Evolutionary conservation across 2,797 vertebrate species (phyloP), one percentile per base, ranked within the genome.

Genomic region (Liparis tanakae): DNA sequence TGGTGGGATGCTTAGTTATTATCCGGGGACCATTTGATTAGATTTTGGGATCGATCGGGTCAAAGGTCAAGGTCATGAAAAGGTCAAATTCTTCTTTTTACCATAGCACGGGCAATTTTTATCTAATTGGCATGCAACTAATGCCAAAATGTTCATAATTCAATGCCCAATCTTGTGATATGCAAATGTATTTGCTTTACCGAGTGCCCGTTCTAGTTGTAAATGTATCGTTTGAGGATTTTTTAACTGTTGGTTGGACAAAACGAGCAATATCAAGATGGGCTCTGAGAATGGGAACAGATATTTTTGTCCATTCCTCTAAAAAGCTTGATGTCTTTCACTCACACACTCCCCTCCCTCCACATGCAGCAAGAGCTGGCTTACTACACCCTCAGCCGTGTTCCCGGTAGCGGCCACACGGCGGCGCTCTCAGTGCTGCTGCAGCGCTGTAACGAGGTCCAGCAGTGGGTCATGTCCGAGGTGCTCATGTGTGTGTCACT

Each of bases 401-500:
- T 95, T 82, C 95, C 96, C n/a, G 95, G 90, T 6, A 90, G 93
- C 2, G 94, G 95, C 84, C 96, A 96, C 87, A 96, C 96, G 0
- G 95, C 93, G 56, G 97, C 97, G 80, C 96, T 99, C 74, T 97
- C 96, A 30, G 95, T 97, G 46, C 93, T 99, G 50, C 96, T 99
- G 64, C 97, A 98, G 89, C 96, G 98, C 67, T 98, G 97, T 78
- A 98, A 99, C 0, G 96, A 99, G 76, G 97, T 99, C 36, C 98
- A 99, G 89, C 97, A 98, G 81, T 99, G 98, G 98, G 98, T 99
- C 22, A 97, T 97, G 94, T 98, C 98, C 0, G 97, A 99, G 91
- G 95, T 99, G 66, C 95, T 99, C 48, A 96, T 99, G 86, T 99
- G 98, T 70, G 92, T 93, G 14, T 97, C 97, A 25, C 96, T 97